Conservation (phyloP, 2,888 invertebrate genomes). For the Ditula angustiorana region DNA sequence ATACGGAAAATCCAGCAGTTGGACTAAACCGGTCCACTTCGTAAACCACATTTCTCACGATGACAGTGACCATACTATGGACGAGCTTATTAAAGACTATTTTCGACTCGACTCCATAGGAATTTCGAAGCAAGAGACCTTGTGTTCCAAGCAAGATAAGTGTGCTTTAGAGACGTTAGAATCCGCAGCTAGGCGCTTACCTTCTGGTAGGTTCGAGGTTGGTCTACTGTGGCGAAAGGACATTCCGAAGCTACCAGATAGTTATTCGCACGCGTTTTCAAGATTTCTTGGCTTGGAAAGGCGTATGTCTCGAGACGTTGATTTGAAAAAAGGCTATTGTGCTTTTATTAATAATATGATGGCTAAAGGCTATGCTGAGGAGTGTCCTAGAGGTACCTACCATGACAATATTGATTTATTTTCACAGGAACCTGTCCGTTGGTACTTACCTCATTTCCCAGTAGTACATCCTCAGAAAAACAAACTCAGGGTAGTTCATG, state of each 20-base stretch:
- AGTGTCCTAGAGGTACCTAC: not conserved
- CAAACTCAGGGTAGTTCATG: constrained; percentile 50
- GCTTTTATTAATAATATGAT: constrained; percentile 36
- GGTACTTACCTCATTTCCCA: constrained; percentile 25
- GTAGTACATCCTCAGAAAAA: constrained; percentile 36
- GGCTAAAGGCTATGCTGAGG: constrained; percentile 39
- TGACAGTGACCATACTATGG: not conserved
- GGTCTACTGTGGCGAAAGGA: constrained; percentile 40
- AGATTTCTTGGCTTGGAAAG: constrained; percentile 28
- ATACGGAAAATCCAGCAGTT: not conserved
- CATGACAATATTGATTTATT: no score
- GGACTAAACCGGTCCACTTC: not conserved
- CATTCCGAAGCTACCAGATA: constrained; percentile 25
- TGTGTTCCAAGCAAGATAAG: no score
- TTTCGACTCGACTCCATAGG: not conserved
- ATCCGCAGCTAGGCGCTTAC: constrained; percentile 4
- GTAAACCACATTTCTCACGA: not conserved
- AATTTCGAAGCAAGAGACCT: not conserved
- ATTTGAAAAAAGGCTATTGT: constrained; percentile 18
- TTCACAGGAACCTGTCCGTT: not conserved
- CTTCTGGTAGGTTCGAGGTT: constrained; percentile 33
- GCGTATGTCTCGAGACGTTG: constrained; percentile 25
- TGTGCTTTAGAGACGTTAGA: constrained; percentile 22
- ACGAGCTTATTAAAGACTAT: not conserved
- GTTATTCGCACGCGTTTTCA: constrained; percentile 7